Evolutionary conservation across 2,797 vertebrate genomes (phyloP).

Genomic region (Hydrophis major): DNA sequence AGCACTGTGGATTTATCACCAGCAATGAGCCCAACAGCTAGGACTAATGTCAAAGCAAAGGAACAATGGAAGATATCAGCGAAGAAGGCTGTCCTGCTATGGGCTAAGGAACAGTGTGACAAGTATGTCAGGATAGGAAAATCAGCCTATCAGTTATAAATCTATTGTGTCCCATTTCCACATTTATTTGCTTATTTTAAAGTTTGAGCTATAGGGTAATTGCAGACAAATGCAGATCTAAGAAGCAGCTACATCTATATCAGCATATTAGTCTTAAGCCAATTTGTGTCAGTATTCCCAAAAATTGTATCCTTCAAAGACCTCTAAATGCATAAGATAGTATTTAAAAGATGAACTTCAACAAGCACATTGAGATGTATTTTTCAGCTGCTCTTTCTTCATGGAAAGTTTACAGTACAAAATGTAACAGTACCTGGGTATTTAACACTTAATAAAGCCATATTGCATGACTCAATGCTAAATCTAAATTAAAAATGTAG

Average conservation of each 20-base stretch:
- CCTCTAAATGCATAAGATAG: background rate
- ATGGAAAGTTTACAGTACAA: background rate
- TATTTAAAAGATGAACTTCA: background rate
- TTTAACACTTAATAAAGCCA: background rate
- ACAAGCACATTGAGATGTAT: background rate
- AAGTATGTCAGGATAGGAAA: conserved; percentile 65
- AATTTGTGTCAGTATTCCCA: background rate
- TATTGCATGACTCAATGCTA: background rate
- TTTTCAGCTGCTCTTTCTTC: background rate
- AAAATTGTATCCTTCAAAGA: background rate
- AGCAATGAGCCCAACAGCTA: conserved; percentile 74
- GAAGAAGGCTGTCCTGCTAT: conserved; percentile 89
- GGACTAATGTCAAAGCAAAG: conserved; percentile 75
- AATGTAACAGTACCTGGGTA: background rate
- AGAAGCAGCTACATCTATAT: too few relatives aligned
- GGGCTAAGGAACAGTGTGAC: conserved; percentile 90
- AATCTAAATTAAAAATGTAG: background rate
- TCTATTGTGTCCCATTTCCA: background rate
- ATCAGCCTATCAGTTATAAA: background rate
- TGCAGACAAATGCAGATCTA: background rate
- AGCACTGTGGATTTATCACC: conserved; percentile 75
- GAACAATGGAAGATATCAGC: conserved; percentile 85
- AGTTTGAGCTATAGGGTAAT: background rate
- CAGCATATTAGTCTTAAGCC: background rate
- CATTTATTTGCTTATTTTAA: background rate